phyloP scores from a whole-genome alignment of 2,113 vertebrate species.

The Opisthocomus hoazin region DNA sequence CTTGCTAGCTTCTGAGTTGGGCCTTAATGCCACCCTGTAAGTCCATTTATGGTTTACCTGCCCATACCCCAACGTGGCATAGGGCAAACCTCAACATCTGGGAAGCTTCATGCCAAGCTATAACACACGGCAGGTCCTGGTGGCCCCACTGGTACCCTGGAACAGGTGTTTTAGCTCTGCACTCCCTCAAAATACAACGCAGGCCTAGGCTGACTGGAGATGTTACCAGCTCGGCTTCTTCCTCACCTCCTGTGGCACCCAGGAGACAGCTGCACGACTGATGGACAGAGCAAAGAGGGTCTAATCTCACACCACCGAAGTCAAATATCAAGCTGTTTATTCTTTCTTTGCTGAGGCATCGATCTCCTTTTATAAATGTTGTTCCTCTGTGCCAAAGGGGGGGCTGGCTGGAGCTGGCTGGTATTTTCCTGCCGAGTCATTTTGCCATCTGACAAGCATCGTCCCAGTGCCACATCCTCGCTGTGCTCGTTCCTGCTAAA shows the following conservation, averaged over 20 bases:
- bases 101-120: neutral
- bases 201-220: neutral
- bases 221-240: neutral
- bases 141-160: neutral
- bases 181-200: neutral
- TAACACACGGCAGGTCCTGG: neutral
- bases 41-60: neutral
- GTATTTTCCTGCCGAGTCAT: neutral
- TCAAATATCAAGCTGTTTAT: neutral
- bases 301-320: neutral
- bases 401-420: neutral
- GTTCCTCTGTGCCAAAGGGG: neutral
- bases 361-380: neutral
- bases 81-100: neutral
- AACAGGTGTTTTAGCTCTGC: neutral
- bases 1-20: neutral
- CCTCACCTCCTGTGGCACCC: neutral
- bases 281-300: neutral
- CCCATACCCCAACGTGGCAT: rapidly evolving
- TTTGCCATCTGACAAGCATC: neutral
- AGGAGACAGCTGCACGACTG: neutral
- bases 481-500: neutral
- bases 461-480: neutral
- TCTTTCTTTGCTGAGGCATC: neutral
- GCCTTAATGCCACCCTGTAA: neutral